Evolutionary conservation across 2,797 vertebrate genomes (phyloP).

Genomic region (Acropternis orthonyx): DNA sequence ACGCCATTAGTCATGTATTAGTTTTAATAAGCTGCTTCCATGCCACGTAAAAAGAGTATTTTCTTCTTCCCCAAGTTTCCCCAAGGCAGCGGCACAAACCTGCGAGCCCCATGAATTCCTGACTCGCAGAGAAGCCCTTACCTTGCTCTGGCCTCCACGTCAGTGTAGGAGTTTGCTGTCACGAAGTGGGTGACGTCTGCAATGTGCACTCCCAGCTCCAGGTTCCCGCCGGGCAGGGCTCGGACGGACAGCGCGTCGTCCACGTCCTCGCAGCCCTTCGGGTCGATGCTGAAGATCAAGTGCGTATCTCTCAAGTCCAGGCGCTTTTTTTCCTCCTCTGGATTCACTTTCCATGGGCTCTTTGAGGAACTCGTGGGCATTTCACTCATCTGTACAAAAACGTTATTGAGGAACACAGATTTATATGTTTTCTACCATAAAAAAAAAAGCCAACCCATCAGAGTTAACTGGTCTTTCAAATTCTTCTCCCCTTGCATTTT

Average conservation of each 20-base stretch:
- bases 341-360: slow-evolving; percentile 83
- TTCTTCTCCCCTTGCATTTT: background rate
- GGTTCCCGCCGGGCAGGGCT: slow-evolving; percentile 71
- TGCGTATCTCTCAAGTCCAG: slow-evolving; percentile 84
- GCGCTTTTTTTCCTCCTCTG: slow-evolving; percentile 73
- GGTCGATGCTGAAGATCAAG: slow-evolving; percentile 97
- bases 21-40: background rate
- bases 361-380: slow-evolving; percentile 85
- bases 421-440: background rate
- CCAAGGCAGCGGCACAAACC: background rate
- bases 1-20: background rate
- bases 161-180: slow-evolving; percentile 82
- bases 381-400: slow-evolving; percentile 84
- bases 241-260: slow-evolving; percentile 90
- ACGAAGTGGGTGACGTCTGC: slow-evolving; percentile 96
- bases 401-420: background rate
- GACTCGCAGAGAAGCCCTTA: background rate
- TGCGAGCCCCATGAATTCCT: background rate
- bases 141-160: slow-evolving; percentile 89
- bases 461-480: background rate
- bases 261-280: slow-evolving; percentile 92
- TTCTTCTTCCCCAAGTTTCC: background rate
- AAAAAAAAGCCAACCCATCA: background rate
- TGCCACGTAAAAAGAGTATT: background rate
- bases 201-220: slow-evolving; percentile 96